Evolutionary conservation across 2,888 invertebrate species (phyloP), one percentile per base, ranked within the genome.

Genomic region (Portevinia maculata): DNA sequence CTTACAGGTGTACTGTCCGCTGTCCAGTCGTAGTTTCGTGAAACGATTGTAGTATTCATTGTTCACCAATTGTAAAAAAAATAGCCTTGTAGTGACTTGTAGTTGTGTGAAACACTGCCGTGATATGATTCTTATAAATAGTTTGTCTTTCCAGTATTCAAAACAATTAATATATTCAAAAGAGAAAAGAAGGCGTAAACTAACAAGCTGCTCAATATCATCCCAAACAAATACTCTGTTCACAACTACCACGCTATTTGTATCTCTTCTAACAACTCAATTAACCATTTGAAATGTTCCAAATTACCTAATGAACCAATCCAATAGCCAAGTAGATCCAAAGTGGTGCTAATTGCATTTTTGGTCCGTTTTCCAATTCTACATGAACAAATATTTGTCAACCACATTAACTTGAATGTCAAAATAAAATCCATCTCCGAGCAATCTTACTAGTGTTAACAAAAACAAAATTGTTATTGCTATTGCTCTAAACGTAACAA

Each of bases 281-380:
- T 78, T 78, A 78, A 65, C 57, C 57, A 52, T 64, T 75, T 48
- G 48, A 57, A 34, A 55, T 74, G 52, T 60, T 57, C 62, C 55
- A 62, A 19, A 64, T 59, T 34, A 57, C 52, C 13, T 21, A 13
- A 39, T 44, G 39, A 52, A 52, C 30, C 21, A 21, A 32, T 30
- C 15, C 34, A 37, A 9, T 1, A 13, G 21, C 41, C 28, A 32
- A 19, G 17, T 69, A 30, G n/a, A 8, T 30, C 30, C 19, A 1
- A 19, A 62, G 9, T 71, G 78, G 9, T 71, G 78, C 24, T 83
- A 78, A 83, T 76, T 78, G 60, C 50, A 19, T 50, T 76, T 75
- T 65, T 34, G 70, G 60, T 55, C 8, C 46, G 8, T 28, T 48
- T 46, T 46, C 53, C 28, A 48, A 11, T 21, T 13, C 46, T 5